These are phyloP conservation scores for Lasioglossum lativentre DNA, from an alignment of 2,888 invertebrate species.

Conservation along the genomic window DNA sequence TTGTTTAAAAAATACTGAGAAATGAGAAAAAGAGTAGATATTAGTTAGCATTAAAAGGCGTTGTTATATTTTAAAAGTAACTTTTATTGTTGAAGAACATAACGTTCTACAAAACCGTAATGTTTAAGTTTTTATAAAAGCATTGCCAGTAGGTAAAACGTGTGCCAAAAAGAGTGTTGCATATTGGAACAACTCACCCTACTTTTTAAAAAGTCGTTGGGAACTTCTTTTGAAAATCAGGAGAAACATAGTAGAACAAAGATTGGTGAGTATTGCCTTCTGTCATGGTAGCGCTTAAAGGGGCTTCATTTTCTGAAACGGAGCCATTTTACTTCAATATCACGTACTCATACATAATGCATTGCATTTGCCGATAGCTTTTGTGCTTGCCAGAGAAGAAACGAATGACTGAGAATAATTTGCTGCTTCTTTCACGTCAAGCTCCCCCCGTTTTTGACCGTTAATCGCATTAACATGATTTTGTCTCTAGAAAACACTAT, in stretches of 20 bases:
- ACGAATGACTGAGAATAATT: conserved; percentile 68
- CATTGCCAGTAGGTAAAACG: no score
- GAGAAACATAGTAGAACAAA: background rate
- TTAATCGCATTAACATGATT: conserved; percentile 35
- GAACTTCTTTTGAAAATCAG: background rate
- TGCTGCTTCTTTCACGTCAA: conserved; percentile 25
- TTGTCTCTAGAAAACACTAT: background rate
- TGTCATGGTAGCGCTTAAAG: conserved; percentile 23
- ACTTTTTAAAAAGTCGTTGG: background rate
- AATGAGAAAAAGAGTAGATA: no score
- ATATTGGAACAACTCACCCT: no score
- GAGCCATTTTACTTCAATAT: conserved; percentile 47
- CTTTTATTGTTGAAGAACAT: no score
- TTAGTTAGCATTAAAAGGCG: no score
- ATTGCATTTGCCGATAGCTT: conserved; percentile 80
- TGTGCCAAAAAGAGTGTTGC: no score
- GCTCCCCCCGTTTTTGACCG: background rate
- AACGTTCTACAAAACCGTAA: no score
- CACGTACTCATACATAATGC: conserved; percentile 79
- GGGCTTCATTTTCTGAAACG: conserved; percentile 49
- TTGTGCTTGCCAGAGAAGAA: conserved; percentile 47
- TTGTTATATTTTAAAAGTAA: no score
- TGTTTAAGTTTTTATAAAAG: no score
- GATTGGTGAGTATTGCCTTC: conserved; percentile 1
- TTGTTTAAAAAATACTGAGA: no score